Base-by-base conservation (phyloP, 2,888 invertebrate species). In the Microchrysa polita region DNA sequence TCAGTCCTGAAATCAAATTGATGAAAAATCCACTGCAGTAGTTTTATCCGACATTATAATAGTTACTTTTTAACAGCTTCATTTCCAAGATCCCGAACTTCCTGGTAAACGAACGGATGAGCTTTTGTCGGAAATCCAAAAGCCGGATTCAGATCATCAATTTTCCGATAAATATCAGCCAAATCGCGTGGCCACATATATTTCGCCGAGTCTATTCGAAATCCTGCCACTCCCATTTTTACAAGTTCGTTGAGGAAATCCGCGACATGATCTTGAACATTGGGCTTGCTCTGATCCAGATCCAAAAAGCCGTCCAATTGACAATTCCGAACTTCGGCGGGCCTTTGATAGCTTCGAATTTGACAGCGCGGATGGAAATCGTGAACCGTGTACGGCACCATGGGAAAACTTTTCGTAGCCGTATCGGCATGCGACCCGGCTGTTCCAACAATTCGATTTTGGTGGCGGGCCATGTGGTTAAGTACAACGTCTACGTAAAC, bases 191-290 rank as follows among this genome's bases (percentile, higher is more conserved):
- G 75, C 67, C 72, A 74, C 72, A 75, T 74, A 57, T 72, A 72
- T 57, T 74, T 72, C 0, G 87, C 86, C 1, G 87, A 86, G 78
- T 93, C 93, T 65, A 93, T 88, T 79, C 93, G 90, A 84, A 95
- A 95, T 22, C 95, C 95, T 80, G 94, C 94, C 0, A 94, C 93
- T 34, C 95, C 95, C 72, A 90, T 81, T 60, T 88, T 88, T 40
- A 83, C 78, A 27, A 83, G 76, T 73, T 80, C 79, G 76, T 83
- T 80, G 59, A 84, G 75, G 34, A 81, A 81, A 1, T 80, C 80
- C 0, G 82, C 77, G 4, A 93, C 88, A 81, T 88, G 90, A 1
- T 83, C 81, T 14, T 90, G 86, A 5, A 94, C 94, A 76, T 86
- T 82, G 4, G 86, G 83, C 18, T 82, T 82, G 5, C 85, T 81